Conservation (phyloP, 2,113 vertebrate species). For the Cebus imitator region DNA sequence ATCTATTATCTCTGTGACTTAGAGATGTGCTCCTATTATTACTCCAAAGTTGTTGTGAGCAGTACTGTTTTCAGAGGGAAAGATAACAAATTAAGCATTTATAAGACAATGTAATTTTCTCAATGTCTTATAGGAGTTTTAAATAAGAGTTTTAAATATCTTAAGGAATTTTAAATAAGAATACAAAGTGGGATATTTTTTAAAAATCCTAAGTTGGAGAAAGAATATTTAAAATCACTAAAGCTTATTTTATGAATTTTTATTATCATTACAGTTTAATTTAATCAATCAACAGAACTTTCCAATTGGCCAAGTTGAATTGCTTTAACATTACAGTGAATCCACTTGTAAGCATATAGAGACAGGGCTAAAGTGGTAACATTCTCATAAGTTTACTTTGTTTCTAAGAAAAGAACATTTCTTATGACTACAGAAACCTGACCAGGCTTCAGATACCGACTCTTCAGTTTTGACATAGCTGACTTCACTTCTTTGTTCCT, state of each 20-base stretch:
- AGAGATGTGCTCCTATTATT: not conserved
- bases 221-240: not conserved
- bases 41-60: not conserved
- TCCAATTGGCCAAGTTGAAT: not conserved
- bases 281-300: not conserved
- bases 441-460: constrained; percentile 11
- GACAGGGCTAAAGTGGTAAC: not conserved
- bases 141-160: not conserved
- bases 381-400: not conserved
- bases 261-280: not conserved
- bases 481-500: constrained; percentile 73
- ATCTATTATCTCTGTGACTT: not conserved
- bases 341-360: not conserved
- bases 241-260: not conserved
- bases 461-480: constrained; percentile 68
- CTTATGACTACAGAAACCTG: constrained; percentile 34
- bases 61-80: not conserved
- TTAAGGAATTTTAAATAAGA: not conserved
- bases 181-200: not conserved
- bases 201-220: not conserved
- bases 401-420: not conserved
- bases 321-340: not conserved
- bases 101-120: not conserved
- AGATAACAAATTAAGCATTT: not conserved
- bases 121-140: not conserved